Evolutionary conservation across 2,797 vertebrate genomes (phyloP), one percentile per base, ranked within the genome.

Genomic region (Choloepus didactylus): DNA sequence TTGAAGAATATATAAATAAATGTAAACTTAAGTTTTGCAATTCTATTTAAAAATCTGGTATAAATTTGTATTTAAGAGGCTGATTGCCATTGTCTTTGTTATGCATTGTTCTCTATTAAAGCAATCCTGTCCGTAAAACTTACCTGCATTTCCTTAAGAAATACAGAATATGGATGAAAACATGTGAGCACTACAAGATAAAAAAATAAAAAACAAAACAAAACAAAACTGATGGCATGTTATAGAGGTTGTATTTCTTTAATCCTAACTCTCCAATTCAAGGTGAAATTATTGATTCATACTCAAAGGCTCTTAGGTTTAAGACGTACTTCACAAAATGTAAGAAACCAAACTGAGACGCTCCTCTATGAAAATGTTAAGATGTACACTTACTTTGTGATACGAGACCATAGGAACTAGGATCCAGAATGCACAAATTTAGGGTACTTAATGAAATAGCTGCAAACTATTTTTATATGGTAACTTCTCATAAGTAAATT

Each of bases 261-360:
- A 49, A 25, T 6, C 14, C 41, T 51, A 19, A 19, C 8, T 72
- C 46, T 95, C 25, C 54, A 59, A 86, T 38, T 91, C 19, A 10
- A 41, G 51, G 56, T 38, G 72, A 91, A 97, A 95, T 86, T n/a
- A 86, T 35, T 59, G 93, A 95, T 64, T 85, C 92, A 79, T 77
- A 81, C 46, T 82, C 82, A 62, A 67, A 92, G 44, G 2, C 41
- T 87, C 27, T n/a, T 46, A 69, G 35, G 44, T 62, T 95, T 77
- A 41, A 97, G 82, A 92, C 85, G n/a, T 59, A 49, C 44, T 88
- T 80, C 59, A 88, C 59, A 59, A 97, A 62, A 80, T 64, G 14
- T 51, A 21, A 67, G 69, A 18, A 90, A 73, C 62, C 25, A 18
- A 66, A n/a, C 73, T 38, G 0, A 54, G 56, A 44, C 21, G 29